Evolutionary conservation across 1,140 invertebrate species (phyloP).

Genomic region (Luehdorfia chinensis): DNA sequence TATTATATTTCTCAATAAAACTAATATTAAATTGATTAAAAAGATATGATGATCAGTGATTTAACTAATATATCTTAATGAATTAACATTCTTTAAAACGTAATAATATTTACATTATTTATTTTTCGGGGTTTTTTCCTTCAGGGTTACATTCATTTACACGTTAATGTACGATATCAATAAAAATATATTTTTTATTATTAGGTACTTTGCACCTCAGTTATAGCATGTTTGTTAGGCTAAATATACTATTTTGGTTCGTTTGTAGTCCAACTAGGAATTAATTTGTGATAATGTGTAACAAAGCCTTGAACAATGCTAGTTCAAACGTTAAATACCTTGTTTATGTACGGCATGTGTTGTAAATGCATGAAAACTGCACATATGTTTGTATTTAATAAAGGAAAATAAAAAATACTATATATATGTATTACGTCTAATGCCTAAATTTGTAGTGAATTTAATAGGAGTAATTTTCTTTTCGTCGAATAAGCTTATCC

Average conservation of each 20-base stretch:
- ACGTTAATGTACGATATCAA: slow-evolving; percentile 41
- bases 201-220: slow-evolving; percentile 42
- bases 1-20: slow-evolving; percentile 47
- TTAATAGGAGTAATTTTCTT: slow-evolving; percentile 10
- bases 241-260: slow-evolving; percentile 37
- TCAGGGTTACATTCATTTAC: slow-evolving; percentile 51
- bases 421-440: too few relatives aligned
- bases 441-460: slow-evolving; percentile 12
- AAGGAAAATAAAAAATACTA: too few relatives aligned
- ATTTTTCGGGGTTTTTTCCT: slow-evolving; percentile 66
- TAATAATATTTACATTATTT: slow-evolving; percentile 56
- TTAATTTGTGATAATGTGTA: neutral
- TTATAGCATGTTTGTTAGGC: slow-evolving; percentile 34
- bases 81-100: slow-evolving; percentile 47
- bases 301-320: neutral
- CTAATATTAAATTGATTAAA: slow-evolving; percentile 47
- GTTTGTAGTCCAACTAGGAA: slow-evolving; percentile 17
- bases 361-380: too few relatives aligned
- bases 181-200: slow-evolving; percentile 47
- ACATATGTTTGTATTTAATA: too few relatives aligned
- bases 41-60: slow-evolving; percentile 40
- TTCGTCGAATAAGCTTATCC: slow-evolving; percentile 15
- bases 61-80: slow-evolving; percentile 35
- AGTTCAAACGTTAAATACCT: neutral
- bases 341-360: too few relatives aligned